Conservation (phyloP, 2,888 invertebrate species). For the Rapana venosa region DNA sequence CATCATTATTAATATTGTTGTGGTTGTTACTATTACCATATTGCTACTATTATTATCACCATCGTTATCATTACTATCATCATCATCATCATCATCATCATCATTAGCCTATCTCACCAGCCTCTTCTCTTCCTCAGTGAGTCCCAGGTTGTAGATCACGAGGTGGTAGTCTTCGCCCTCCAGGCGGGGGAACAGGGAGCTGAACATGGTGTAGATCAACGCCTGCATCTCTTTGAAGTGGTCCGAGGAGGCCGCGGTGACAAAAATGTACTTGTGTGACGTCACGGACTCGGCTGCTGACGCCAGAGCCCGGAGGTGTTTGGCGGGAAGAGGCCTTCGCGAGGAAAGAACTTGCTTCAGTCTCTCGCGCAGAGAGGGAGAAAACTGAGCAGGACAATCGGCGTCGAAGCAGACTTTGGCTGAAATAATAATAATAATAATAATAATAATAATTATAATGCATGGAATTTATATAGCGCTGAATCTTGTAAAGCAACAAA, state of each 20-base stretch:
- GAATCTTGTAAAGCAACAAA: too few species aligned
- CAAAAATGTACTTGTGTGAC: constrained; percentile 27
- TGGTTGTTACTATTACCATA: neutral
- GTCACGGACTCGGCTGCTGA: neutral
- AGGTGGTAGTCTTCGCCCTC: neutral
- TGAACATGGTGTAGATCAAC: neutral
- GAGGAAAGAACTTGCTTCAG: neutral
- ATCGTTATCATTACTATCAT: neutral
- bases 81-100: neutral
- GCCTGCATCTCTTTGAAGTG: neutral
- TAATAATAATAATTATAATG: too few species aligned
- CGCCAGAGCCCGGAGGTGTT: neutral
- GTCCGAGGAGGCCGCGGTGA: constrained; percentile 5
- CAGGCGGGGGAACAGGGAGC: neutral
- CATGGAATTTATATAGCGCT: too few species aligned
- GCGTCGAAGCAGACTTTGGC: neutral
- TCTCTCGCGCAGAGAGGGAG: neutral
- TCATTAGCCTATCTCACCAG: neutral
- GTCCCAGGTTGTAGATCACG: neutral
- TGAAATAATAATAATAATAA: too few species aligned
- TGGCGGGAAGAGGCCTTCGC: neutral
- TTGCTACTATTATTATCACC: neutral
- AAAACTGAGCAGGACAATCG: neutral
- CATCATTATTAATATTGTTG: too few species aligned
- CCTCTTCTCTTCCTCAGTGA: neutral